Evolutionary conservation across 1,140 invertebrate genomes (phyloP), one percentile per base, ranked within the genome.

Genomic region (Phenacoccus solenopsis): DNA sequence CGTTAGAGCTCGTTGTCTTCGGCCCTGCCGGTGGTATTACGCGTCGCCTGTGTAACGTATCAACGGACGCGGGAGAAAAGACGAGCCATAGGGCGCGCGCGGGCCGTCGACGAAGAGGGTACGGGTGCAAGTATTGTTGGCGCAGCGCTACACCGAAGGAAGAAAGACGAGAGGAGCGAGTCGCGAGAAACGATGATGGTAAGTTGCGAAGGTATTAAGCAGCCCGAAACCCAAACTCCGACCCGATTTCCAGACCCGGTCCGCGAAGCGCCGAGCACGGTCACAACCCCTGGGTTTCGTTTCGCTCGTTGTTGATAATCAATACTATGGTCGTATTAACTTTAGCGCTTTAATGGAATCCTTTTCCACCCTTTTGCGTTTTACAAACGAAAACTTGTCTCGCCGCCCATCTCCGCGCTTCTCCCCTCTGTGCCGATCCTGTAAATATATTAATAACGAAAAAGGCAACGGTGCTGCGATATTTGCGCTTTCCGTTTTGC

Each of bases 381-480:
- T 64, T 64, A 64, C 59, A 64, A 64, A 61, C 27, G 68, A 70
- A 68, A 69, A 70, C 71, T 30, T 28, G 71, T 69, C 57, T 68
- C 70, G 30, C 20, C 69, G 28, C 69, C 28, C 35, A 68, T 72
- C 71, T n/a, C n/a, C n/a, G n/a, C n/a, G n/a, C 57, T 25, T 68
- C 69, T 59, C 69, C 35, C 68, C 67, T 59, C 28, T 24, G 49
- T 70, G 57, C 38, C 28, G 16, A 49, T 49, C 38, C 59, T 49
- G 61, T 61, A 61, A 67, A 70, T 67, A 30, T 70, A 70, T 57
- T 67, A 67, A 64, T 72, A 57, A 49, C 67, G 71, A 38, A 67
- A 59, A 32, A 56, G 25, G 69, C 56, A 70, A 70, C 49, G 61
- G 56, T 56, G 69, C 69, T 56, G 38, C 49, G 20, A 24, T 32